These are phyloP conservation scores for Trachelus troglodyta DNA, from an alignment of 2,888 invertebrate species.

Conservation along the genomic window DNA sequence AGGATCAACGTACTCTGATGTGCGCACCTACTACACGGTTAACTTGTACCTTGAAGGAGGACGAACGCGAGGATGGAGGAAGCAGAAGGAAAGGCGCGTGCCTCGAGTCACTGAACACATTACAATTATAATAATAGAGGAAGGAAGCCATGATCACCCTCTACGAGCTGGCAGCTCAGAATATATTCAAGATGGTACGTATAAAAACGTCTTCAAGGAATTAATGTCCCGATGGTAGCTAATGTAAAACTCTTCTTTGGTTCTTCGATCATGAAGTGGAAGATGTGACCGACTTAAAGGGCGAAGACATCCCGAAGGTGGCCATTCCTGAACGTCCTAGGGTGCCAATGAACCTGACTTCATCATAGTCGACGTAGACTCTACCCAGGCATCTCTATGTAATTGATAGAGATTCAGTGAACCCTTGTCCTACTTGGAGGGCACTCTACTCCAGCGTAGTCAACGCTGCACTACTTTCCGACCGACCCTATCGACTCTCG, in stretches of 20 bases:
- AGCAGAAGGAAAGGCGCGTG: slow-evolving; percentile 1
- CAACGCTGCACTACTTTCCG: slow-evolving; percentile 2
- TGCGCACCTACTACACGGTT: neutral
- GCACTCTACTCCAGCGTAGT: neutral
- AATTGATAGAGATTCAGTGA: slow-evolving; percentile 7
- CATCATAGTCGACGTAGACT: neutral
- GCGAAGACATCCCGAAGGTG: neutral
- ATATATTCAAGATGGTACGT: neutral
- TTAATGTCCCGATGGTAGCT: neutral
- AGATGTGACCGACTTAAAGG: slow-evolving; percentile 5
- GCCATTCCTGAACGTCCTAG: neutral
- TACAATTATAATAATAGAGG: slow-evolving; percentile 2
- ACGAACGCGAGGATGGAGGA: neutral
- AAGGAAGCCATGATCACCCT: neutral
- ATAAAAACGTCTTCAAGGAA: neutral
- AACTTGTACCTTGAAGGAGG: neutral
- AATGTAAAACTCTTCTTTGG: neutral
- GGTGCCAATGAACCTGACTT: slow-evolving; percentile 1
- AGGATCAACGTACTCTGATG: neutral
- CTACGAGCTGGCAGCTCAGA: neutral
- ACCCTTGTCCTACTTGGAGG: slow-evolving; percentile 9
- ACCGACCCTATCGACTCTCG: neutral
- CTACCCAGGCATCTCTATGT: neutral
- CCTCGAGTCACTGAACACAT: slow-evolving; percentile 3
- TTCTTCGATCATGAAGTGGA: neutral